Evolutionary conservation across 2,797 vertebrate genomes (phyloP).

Genomic region (Muscicapa comitata): DNA sequence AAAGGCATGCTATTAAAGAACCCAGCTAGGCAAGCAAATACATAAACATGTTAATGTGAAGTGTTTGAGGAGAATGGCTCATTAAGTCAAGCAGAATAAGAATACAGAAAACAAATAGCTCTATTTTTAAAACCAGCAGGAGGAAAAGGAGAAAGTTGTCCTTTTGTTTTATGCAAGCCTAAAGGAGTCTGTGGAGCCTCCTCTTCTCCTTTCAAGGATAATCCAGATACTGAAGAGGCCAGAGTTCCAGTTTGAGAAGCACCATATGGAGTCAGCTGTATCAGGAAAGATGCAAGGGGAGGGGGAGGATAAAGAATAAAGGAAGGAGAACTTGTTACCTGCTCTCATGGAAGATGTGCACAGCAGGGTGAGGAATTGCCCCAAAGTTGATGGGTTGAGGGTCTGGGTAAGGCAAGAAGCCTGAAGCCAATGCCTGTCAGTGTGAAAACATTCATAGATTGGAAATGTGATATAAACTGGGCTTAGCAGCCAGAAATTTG

Average conservation of each 20-base stretch:
- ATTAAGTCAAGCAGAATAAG: neutral
- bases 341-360: neutral
- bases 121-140: neutral
- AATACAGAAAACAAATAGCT: neutral
- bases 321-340: neutral
- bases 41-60: neutral
- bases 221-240: neutral
- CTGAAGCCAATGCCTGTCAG: neutral
- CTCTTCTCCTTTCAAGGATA: neutral
- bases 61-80: neutral
- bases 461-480: neutral
- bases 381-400: neutral
- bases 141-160: neutral
- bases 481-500: neutral
- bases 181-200: neutral
- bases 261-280: neutral
- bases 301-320: neutral
- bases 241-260: neutral
- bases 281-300: neutral
- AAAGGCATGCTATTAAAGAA: neutral
- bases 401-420: neutral
- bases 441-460: neutral
- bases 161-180: neutral
- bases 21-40: neutral
- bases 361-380: rapidly evolving